These are phyloP conservation scores for Vulpes lagopus DNA, from an alignment of 2,113 vertebrate species.

Conservation along the genomic window DNA sequence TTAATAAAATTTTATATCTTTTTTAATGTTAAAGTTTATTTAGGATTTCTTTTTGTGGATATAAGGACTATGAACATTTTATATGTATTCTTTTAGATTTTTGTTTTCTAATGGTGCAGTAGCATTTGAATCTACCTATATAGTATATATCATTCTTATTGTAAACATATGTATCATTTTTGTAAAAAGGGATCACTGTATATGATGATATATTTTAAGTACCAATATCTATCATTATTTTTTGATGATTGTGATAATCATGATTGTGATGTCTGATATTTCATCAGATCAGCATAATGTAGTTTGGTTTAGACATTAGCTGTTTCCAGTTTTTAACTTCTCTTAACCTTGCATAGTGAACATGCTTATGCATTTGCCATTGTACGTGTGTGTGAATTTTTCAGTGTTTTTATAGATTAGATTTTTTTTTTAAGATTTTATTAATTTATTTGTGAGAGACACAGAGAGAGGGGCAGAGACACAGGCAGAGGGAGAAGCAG, in stretches of 20 bases:
- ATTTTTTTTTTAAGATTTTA: background rate
- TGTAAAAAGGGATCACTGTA: background rate
- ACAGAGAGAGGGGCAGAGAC: too few relatives aligned
- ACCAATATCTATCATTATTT: background rate
- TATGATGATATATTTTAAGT: slow-evolving; percentile 16
- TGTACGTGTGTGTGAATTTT: background rate
- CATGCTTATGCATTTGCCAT: background rate
- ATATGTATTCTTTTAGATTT: background rate
- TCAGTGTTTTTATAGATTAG: slow-evolving; percentile 17
- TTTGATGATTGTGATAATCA: background rate
- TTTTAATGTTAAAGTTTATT: slow-evolving; percentile 10
- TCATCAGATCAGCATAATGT: background rate
- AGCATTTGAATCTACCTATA: background rate
- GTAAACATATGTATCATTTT: background rate
- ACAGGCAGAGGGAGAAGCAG: too few relatives aligned
- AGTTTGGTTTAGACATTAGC: slow-evolving; percentile 6
- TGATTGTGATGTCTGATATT: slow-evolving; percentile 10
- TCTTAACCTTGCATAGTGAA: background rate
- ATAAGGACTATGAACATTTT: slow-evolving; percentile 1
- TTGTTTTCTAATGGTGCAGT: background rate
- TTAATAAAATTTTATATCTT: slow-evolving; percentile 28
- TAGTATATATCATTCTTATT: background rate
- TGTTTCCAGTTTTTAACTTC: slow-evolving; percentile 8
- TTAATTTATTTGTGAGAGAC: too few relatives aligned
- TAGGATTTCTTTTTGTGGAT: background rate